A percentile compares a stretch with the other conserved stretches of the same genome.
Conservation (phyloP, 2,888 invertebrate species). For the Neoascia interrupta region DNA sequence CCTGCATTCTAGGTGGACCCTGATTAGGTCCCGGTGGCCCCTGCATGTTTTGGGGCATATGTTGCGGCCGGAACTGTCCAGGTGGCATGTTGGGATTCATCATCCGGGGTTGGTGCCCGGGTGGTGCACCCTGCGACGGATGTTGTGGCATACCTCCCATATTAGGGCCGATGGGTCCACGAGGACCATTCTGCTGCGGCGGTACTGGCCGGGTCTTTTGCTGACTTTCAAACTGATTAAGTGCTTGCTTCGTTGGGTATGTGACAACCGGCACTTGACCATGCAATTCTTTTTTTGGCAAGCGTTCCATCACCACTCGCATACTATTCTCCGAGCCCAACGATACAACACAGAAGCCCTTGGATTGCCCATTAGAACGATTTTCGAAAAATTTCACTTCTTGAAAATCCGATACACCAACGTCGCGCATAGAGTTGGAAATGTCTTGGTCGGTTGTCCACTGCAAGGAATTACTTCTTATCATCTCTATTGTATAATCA, state of each 20-base stretch:
- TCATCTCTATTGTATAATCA: background rate
- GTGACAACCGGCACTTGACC: constrained; percentile 97
- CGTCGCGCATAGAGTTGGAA: constrained; percentile 91
- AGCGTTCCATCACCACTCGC: constrained; percentile 92
- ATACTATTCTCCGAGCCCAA: constrained; percentile 95
- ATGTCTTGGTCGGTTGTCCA: constrained; percentile 99
- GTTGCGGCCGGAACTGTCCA: constrained; percentile 82
- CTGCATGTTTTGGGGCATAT: constrained; percentile 81
- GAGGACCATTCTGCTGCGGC: constrained; percentile 82
- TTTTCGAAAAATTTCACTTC: constrained; percentile 99
- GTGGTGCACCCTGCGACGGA: constrained; percentile 79
- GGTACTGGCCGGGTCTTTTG: constrained; percentile 93
- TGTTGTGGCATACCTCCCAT: constrained; percentile 81
- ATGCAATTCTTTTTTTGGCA: constrained; percentile 97
- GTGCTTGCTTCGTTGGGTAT: constrained; percentile 94
- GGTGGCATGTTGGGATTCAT: constrained; percentile 82
- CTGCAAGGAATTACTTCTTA: constrained; percentile 80
- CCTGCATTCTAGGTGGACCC: constrained; percentile 84
- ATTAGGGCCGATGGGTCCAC: constrained; percentile 79
- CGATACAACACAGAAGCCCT: constrained; percentile 98
- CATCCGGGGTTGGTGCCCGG: constrained; percentile 81
- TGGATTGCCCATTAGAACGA: constrained; percentile 98
- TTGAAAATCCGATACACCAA: constrained; percentile 95
- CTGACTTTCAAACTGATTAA: constrained; percentile 93
- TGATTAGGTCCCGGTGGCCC: constrained; percentile 83